phyloP scores from a whole-genome alignment of 2,888 invertebrate species.

The Synergus umbraculus region DNA sequence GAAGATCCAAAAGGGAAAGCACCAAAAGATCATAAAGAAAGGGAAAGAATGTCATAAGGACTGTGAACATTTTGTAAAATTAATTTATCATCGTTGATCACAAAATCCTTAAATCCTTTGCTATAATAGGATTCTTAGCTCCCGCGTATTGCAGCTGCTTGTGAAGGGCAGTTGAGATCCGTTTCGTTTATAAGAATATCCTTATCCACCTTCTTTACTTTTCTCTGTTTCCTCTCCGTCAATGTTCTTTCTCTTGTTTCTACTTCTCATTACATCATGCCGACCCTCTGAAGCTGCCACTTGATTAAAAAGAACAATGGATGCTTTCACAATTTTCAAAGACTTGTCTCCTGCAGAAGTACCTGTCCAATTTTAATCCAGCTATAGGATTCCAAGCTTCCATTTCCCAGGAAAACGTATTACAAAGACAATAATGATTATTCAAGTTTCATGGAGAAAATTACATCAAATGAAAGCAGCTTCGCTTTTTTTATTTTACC shows the following conservation, averaged over 20 bases:
- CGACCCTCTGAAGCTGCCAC: neutral
- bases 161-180: neutral
- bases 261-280: neutral
- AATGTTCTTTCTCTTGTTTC: neutral
- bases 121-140: neutral
- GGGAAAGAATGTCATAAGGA: too few relatives aligned
- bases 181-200: neutral
- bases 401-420: neutral
- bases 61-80: too few relatives aligned
- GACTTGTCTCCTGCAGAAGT: neutral
- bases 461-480: neutral
- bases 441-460: conserved; percentile 3
- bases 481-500: neutral
- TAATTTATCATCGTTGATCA: neutral
- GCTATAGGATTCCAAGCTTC: neutral
- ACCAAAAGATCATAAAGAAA: too few relatives aligned
- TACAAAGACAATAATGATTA: neutral
- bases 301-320: conserved; percentile 2
- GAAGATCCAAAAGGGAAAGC: too few relatives aligned
- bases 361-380: neutral
- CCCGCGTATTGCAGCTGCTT: neutral
- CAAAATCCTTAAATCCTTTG: neutral
- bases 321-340: neutral
- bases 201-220: neutral
- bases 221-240: neutral